These are phyloP conservation scores for Phthorimaea operculella DNA, from an alignment of 1,140 invertebrate species.

Conservation along the genomic window DNA sequence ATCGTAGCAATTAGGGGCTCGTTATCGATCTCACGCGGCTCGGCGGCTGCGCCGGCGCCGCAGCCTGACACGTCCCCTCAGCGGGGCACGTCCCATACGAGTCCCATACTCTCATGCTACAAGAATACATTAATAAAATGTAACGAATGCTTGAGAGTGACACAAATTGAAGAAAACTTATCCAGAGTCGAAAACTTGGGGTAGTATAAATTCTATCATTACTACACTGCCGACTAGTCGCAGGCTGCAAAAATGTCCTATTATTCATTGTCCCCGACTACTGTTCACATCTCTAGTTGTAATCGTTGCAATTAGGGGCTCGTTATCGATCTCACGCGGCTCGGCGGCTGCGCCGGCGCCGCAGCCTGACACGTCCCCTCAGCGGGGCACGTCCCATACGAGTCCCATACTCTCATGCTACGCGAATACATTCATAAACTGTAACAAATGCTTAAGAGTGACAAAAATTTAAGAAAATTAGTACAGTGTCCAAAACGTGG, in stretches of 20 bases:
- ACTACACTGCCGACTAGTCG: no score
- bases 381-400: background rate
- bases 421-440: background rate
- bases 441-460: no score
- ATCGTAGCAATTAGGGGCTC: conserved; percentile 31
- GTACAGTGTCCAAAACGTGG: no score
- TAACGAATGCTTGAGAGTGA: no score
- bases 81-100: background rate
- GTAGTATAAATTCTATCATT: no score
- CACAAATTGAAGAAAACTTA: no score
- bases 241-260: no score
- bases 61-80: background rate
- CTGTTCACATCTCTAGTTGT: conserved; percentile 7
- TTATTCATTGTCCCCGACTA: no score
- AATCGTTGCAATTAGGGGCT: conserved; percentile 33
- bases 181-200: no score
- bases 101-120: background rate
- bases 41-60: conserved; percentile 10
- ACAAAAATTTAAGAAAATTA: no score
- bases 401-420: background rate
- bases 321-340: conserved; percentile 13
- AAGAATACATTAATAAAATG: background rate
- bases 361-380: background rate
- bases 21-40: conserved; percentile 13
- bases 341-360: conserved; percentile 10